Percentiles rank a stretch among this genome's conserved stretches.
Evolutionary conservation across 2,797 vertebrate genomes (phyloP).

Genomic region (Borostomias antarcticus): DNA sequence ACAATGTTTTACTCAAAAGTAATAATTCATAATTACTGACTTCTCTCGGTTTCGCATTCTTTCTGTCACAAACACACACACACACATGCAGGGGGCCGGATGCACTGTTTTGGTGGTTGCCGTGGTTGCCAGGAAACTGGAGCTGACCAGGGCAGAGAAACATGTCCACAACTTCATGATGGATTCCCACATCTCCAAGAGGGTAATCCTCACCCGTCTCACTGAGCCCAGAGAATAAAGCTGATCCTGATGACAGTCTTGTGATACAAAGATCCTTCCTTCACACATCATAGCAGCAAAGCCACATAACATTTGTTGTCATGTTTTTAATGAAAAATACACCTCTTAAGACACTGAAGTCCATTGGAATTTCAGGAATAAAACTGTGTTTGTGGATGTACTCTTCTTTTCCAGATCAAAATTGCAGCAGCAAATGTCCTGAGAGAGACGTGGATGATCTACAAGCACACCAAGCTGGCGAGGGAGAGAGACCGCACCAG

Average conservation of each 20-base stretch:
- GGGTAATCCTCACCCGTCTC: constrained; percentile 71
- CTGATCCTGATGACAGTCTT: neutral
- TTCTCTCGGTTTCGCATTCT: neutral
- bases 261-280: neutral
- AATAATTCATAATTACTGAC: neutral
- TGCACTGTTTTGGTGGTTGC: constrained; percentile 94
- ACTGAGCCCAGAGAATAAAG: neutral
- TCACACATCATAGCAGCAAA: neutral
- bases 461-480: constrained; percentile 93
- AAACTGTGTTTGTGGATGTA: neutral
- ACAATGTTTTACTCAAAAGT: neutral
- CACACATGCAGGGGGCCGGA: constrained; percentile 78
- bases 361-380: too few relatives aligned
- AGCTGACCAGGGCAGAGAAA: constrained; percentile 91
- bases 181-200: constrained; percentile 92
- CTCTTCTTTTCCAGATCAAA: constrained; percentile 82
- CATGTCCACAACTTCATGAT: constrained; percentile 98
- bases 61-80: neutral
- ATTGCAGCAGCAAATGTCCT: constrained; percentile 95
- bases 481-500: constrained; percentile 89
- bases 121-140: constrained; percentile 92
- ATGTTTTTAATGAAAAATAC: neutral
- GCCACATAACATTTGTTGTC: too few relatives aligned
- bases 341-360: neutral
- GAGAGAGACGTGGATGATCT: constrained; percentile 98